Evolutionary conservation across 2,797 vertebrate species (phyloP).

Genomic region (Pelochelys cantorii): DNA sequence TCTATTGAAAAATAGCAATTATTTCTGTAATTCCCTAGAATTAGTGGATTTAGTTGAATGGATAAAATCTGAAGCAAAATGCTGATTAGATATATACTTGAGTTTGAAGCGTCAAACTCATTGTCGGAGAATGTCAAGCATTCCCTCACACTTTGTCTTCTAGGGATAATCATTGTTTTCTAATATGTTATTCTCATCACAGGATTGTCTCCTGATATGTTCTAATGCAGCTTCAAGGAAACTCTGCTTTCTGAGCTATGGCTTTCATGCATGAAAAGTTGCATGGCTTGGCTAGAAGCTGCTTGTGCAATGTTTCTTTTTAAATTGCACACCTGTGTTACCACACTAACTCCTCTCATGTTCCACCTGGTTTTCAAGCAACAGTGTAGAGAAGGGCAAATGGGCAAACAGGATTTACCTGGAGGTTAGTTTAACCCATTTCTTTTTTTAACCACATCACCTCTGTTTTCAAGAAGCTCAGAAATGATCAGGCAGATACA

Average conservation of each 20-base stretch:
- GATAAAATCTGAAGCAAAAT: slow-evolving; percentile 57
- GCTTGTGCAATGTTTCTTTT: neutral
- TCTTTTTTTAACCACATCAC: neutral
- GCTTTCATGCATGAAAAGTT: neutral
- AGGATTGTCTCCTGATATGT: neutral
- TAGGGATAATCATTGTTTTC: neutral
- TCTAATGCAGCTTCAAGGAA: neutral
- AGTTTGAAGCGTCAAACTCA: neutral
- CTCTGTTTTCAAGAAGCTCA: neutral
- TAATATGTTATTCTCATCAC: neutral
- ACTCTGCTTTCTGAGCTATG: neutral
- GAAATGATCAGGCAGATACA: neutral
- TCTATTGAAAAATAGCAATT: slow-evolving; percentile 75
- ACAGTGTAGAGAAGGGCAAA: neutral
- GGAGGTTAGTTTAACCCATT: neutral
- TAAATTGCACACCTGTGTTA: neutral
- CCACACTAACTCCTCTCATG: neutral
- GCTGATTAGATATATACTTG: slow-evolving; percentile 45
- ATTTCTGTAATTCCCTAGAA: slow-evolving; percentile 74
- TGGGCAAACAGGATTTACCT: neutral
- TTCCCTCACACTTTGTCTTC: slow-evolving; percentile 5
- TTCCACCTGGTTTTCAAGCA: neutral
- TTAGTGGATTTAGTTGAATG: slow-evolving; percentile 73
- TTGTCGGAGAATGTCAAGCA: neutral
- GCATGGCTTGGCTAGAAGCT: neutral